Evolutionary conservation across 1,140 invertebrate species (phyloP), one percentile per base, ranked within the genome.

Genomic region (Halyomorpha halys): DNA sequence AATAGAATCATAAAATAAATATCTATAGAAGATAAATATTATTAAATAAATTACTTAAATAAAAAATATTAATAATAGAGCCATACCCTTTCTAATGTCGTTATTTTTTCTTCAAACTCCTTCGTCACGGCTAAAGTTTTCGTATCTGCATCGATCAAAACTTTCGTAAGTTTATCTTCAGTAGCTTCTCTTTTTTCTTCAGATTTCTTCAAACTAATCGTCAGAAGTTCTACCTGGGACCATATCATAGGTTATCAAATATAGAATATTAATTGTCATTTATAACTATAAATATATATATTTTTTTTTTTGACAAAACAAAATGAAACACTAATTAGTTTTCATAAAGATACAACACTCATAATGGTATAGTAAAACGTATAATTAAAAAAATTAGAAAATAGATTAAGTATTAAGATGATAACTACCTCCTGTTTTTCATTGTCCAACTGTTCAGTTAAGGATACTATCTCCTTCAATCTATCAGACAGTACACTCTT

Each of bases 341-440:
- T n/a, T n/a, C n/a, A n/a, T n/a, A n/a, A n/a, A n/a, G n/a, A n/a
- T n/a, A n/a, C n/a, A n/a, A n/a, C n/a, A n/a, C n/a, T n/a, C n/a
- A n/a, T n/a, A n/a, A n/a, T n/a, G n/a, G n/a, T n/a, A n/a, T n/a
- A n/a, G n/a, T n/a, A n/a, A n/a, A n/a, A n/a, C n/a, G n/a, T n/a
- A n/a, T n/a, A n/a, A n/a, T n/a, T n/a, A n/a, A n/a, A n/a, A n/a
- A n/a, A n/a, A n/a, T n/a, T n/a, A n/a, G n/a, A n/a, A n/a, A n/a
- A n/a, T 30, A 30, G 27, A 4, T 4, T 30, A 30, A 30, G 8
- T 3, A 4, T 30, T 30, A 34, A 60, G 0, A 60, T 60, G 16
- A 21, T 27, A 59, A 21, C 27, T 73, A 79, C 78, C 74, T 80
- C 78, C 69, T 76, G 73, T 68, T 73, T 74, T 70, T 79, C 79